These are phyloP conservation scores for Halcyon leucocephala DNA, from an alignment of 2,797 vertebrate genomes.

Conservation along the genomic window DNA sequence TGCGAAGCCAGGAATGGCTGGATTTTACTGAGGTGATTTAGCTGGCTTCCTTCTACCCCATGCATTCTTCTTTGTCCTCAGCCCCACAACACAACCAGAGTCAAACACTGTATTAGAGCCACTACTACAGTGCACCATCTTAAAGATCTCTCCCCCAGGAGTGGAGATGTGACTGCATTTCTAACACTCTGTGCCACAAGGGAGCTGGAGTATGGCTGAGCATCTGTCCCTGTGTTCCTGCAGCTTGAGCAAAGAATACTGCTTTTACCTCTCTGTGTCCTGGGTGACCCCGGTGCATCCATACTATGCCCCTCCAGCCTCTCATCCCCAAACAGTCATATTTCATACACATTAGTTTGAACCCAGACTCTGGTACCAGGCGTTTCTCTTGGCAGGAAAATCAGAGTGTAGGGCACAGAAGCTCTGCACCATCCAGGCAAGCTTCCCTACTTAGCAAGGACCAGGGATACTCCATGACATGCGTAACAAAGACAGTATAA, in stretches of 20 bases:
- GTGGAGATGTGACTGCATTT: neutral
- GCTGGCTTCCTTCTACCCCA: neutral
- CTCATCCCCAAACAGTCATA: neutral
- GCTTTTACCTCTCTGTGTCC: neutral
- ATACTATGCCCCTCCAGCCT: neutral
- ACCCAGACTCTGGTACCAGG: neutral
- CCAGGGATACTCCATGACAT: neutral
- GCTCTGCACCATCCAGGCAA: neutral
- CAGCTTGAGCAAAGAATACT: neutral
- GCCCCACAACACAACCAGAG: neutral
- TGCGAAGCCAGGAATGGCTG: neutral
- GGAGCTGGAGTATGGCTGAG: neutral
- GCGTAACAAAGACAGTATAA: neutral
- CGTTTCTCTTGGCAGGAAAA: neutral
- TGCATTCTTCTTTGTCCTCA: neutral
- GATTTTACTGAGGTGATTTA: neutral
- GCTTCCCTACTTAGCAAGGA: neutral
- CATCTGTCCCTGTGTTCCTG: neutral
- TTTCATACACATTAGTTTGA: neutral
- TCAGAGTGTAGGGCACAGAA: neutral
- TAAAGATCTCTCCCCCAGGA: neutral
- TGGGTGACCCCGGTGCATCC: neutral
- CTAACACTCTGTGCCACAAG: neutral
- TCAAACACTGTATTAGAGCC: neutral
- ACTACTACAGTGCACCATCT: neutral